phyloP scores from a whole-genome alignment of 2,113 vertebrate genomes.

The Corythaeola cristata region DNA sequence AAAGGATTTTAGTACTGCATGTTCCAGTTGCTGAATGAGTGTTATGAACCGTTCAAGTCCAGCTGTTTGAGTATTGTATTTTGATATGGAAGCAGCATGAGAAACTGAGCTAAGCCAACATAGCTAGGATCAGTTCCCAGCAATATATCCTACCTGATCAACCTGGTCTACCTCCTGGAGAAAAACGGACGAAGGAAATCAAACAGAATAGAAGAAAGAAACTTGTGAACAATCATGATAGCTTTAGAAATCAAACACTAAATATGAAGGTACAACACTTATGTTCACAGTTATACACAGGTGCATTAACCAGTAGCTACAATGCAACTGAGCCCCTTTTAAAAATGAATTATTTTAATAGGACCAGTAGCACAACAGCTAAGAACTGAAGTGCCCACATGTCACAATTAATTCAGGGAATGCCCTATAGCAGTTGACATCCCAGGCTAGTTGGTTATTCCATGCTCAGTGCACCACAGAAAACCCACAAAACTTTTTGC shows the following conservation, averaged over 20 bases:
- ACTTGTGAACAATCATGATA: constrained; percentile 94
- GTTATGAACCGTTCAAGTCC: constrained; percentile 89
- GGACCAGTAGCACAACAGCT: background rate
- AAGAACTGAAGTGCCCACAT: background rate
- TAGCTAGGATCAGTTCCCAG: constrained; percentile 79
- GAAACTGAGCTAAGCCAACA: constrained; percentile 86
- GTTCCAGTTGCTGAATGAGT: constrained; percentile 87
- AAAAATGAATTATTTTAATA: background rate
- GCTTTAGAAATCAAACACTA: constrained; percentile 78
- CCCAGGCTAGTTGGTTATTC: background rate
- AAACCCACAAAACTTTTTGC: background rate
- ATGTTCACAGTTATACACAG: constrained; percentile 45
- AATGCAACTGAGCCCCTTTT: background rate
- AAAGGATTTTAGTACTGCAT: constrained; percentile 91
- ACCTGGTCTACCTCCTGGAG: constrained; percentile 99
- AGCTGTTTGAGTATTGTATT: constrained; percentile 84
- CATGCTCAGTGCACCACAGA: background rate
- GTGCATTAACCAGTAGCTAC: background rate
- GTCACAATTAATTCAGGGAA: background rate
- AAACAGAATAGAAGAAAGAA: constrained; percentile 97
- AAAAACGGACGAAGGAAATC: constrained; percentile 86
- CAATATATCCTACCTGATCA: constrained; percentile 97
- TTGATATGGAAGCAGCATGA: constrained; percentile 91
- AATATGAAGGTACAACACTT: constrained; percentile 71
- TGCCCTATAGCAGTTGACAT: background rate